Percentiles rank a stretch among this genome's conserved stretches.
These are phyloP conservation scores for Thamnaconus septentrionalis DNA, from an alignment of 2,113 vertebrate genomes.

Conservation along the genomic window DNA sequence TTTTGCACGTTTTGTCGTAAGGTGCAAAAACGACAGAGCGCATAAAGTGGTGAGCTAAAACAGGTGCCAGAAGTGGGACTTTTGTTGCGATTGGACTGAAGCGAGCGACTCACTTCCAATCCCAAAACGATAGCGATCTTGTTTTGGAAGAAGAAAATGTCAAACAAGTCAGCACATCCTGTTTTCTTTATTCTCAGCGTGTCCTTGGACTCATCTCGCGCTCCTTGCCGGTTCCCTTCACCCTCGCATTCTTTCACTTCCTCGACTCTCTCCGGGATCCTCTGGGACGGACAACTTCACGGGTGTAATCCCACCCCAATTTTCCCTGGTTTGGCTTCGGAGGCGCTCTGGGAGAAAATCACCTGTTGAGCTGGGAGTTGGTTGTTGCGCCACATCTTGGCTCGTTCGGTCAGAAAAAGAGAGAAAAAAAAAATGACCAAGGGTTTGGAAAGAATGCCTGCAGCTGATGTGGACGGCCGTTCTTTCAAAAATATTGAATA, in stretches of 20 bases:
- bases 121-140: too few species aligned
- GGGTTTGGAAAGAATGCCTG: slow-evolving; percentile 15
- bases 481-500: too few species aligned
- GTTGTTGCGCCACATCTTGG: slow-evolving; percentile 9
- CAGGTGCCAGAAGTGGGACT: background rate
- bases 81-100: background rate
- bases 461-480: slow-evolving; percentile 13
- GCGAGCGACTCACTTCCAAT: too few species aligned
- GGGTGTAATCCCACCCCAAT: slow-evolving; percentile 21
- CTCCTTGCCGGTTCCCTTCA: background rate
- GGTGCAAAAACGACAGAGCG: background rate
- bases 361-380: slow-evolving; percentile 28
- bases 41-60: background rate
- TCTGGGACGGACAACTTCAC: slow-evolving; percentile 41
- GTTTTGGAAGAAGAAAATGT: too few species aligned
- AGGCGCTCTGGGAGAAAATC: slow-evolving; percentile 34
- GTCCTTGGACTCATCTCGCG: background rate
- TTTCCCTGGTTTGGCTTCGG: slow-evolving; percentile 20
- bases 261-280: slow-evolving; percentile 22
- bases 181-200: too few species aligned
- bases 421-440: slow-evolving; percentile 11
- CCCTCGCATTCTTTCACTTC: slow-evolving; percentile 24
- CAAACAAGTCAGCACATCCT: too few species aligned
- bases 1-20: background rate
- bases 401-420: slow-evolving; percentile 24